phyloP scores from a whole-genome alignment of 2,888 invertebrate species.

The Julus scandinavius region DNA sequence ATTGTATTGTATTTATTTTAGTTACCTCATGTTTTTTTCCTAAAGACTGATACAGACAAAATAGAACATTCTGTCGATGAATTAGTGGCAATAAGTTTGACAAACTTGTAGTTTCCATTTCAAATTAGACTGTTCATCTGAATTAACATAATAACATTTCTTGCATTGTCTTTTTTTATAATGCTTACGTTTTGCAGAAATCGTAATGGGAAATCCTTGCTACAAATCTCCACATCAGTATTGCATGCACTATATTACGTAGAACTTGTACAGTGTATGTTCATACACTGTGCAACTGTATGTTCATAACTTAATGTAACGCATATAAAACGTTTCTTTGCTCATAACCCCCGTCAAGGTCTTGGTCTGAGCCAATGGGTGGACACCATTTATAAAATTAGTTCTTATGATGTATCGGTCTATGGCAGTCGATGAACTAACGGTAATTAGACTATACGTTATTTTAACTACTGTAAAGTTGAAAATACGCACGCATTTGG shows the following conservation, averaged over 20 bases:
- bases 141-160: too few species aligned
- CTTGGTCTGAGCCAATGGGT: conserved; percentile 2
- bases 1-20: not conserved
- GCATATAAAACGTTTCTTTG: not conserved
- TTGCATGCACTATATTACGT: not conserved
- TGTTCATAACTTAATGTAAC: not conserved
- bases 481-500: not conserved
- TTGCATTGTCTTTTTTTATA: too few species aligned
- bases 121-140: not conserved
- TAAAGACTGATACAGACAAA: not conserved
- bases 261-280: not conserved
- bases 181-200: too few species aligned
- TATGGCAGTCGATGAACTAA: not conserved
- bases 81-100: not conserved
- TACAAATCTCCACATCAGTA: not conserved
- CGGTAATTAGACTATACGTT: not conserved
- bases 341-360: not conserved
- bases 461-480: not conserved
- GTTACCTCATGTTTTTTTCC: not conserved
- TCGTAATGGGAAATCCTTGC: too few species aligned
- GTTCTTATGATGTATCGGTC: conserved; percentile 43
- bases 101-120: not conserved
- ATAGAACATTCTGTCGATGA: not conserved
- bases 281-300: too few species aligned
- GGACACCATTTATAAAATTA: conserved; percentile 5